Base-by-base conservation (phyloP, 2,888 invertebrate genomes). In the Cheilosia pagana region DNA sequence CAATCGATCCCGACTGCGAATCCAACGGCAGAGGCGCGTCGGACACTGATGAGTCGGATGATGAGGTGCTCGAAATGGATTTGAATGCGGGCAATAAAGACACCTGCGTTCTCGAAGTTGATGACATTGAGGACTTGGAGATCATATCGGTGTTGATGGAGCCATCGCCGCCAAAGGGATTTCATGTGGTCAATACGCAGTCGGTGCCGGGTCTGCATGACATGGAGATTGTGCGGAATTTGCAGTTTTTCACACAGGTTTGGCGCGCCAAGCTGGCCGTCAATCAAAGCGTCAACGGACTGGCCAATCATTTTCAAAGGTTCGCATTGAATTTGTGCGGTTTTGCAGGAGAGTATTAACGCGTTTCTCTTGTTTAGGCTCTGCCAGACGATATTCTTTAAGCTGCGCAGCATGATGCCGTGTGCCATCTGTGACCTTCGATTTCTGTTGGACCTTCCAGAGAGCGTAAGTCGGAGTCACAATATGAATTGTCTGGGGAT, bases 181-280 rank as follows among this genome's bases (percentile, higher is more conserved):
- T 96, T 89, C 95, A 96, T 88, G 94, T 96, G 55, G 96, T 95
- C 53, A 96, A 96, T 89, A 96, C 96, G 0, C 95, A 96, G 90
- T 93, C 93, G 35, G 94, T 96, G 72, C 96, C 96, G 1, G 96
- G 96, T 0, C 92, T 95, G 81, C 93, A 94, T 53, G 95, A 94
- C 81, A 92, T 94, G 86, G 95, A 95, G 88, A 93, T 94, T 10
- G 94, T 95, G 0, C 93, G 94, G 87, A 95, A 95, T 90, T 92
- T 95, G 50, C 95, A 97, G 93, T 96, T 96, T 95, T 97, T 97
- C 89, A 95, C 96, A 0, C 97, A 98, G 90, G 94, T 98, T 21
- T 96, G 96, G 93, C 92, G 95, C 45, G 94, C 94, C 0, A 95
- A 95, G 89, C 92, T 95, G 45, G 93, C 93, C 7, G 89, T 92